A percentile compares a stretch with the other conserved stretches of the same genome.
Conservation (phyloP, 1,140 invertebrate species). For the Penaeus chinensis region DNA sequence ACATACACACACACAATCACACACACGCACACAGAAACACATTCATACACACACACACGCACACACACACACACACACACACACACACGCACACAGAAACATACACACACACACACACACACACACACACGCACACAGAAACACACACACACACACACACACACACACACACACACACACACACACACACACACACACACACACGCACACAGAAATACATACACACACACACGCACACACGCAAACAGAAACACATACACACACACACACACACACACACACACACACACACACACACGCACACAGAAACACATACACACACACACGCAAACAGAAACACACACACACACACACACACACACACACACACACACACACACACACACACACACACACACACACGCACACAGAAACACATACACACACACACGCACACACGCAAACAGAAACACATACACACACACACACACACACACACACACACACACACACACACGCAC, state of each 20-base stretch:
- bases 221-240: background rate
- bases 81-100: background rate
- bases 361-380: background rate
- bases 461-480: background rate
- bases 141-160: background rate
- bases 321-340: background rate
- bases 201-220: background rate
- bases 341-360: slow-evolving; percentile 10
- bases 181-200: background rate
- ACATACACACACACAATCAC: background rate
- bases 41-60: background rate
- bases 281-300: background rate
- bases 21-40: background rate
- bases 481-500: background rate
- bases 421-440: background rate
- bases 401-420: background rate
- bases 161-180: background rate
- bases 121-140: background rate
- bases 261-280: no score
- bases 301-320: background rate
- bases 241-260: background rate
- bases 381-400: background rate
- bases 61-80: background rate
- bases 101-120: background rate
- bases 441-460: background rate